Base-by-base conservation (phyloP, 2,888 invertebrate genomes). In the Spatulosminthurus flaviceps region DNA sequence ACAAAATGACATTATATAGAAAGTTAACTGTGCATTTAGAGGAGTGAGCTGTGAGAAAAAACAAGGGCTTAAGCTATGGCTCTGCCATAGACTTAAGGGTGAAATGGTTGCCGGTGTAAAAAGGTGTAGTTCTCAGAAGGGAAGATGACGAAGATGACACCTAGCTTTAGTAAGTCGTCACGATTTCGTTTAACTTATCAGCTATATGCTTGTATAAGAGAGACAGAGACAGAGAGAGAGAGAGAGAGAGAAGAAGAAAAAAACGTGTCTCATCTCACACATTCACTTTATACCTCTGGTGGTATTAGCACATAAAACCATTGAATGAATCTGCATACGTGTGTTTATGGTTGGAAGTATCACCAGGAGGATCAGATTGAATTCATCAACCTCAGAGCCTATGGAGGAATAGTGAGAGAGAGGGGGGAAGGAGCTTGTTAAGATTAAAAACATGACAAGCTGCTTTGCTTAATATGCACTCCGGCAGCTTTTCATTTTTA, bases 81-180 rank as follows among this genome's bases (percentile, higher is more conserved):
- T n/a, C n/a, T n/a, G n/a, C n/a, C n/a, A n/a, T n/a, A 51, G n/a
- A 51, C 51, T 51, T 2, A 51, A n/a, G 51, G n/a, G 51, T 19
- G 51, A 51, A 51, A 51, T n/a, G n/a, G n/a, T 19, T 19, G 51
- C 51, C 51, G 51, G 51, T 51, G 16, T 11, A n/a, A 24, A 2
- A n/a, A n/a, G n/a, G n/a, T n/a, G n/a, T n/a, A n/a, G 13, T 24
- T 67, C 29, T 24, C 29, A 28, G 29, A 67, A n/a, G 51, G 16
- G 51, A 24, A 67, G 22, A 70, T 21, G 28, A 29, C 41, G 70
- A 70, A 34, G 43, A 42, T 72, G 43, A 43, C 71, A 72, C 72
- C 51, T 43, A 51, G 69, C 34, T 43, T 72, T 72, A 72, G 72
- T 72, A 43, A 26, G 51, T 28, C 51, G 72, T 72, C 72, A 72